These are phyloP conservation scores for Eufriesea mexicana DNA, from an alignment of 1,140 invertebrate genomes.

Conservation along the genomic window DNA sequence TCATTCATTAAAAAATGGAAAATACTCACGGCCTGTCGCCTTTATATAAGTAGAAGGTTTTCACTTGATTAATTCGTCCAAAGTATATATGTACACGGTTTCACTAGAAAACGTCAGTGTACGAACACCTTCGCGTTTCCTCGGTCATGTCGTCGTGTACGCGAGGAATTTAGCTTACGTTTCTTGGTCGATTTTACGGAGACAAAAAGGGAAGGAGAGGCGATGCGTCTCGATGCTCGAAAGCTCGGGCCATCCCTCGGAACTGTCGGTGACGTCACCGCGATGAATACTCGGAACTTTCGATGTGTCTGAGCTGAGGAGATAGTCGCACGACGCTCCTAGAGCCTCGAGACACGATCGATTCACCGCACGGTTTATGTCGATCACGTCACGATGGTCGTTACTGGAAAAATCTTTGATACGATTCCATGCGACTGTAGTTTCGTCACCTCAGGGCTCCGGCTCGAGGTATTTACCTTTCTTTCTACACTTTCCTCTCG, in stretches of 20 bases:
- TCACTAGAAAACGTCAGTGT: slow-evolving; percentile 15
- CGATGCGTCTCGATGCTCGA: slow-evolving; percentile 14
- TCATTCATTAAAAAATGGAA: slow-evolving; percentile 11
- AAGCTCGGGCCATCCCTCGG: slow-evolving; percentile 46
- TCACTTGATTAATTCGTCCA: slow-evolving; percentile 9
- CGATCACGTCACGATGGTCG: slow-evolving; percentile 12
- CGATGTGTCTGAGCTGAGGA: slow-evolving; percentile 14
- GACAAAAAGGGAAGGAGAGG: slow-evolving; percentile 13
- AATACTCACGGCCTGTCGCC: slow-evolving; percentile 45
- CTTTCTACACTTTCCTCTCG: slow-evolving; percentile 41
- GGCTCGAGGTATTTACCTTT: slow-evolving; percentile 68
- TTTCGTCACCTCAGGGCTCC: too few relatives aligned
- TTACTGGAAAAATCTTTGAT: not conserved
- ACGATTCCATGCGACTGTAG: not conserved
- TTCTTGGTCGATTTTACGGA: slow-evolving; percentile 1
- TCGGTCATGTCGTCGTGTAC: slow-evolving; percentile 15
- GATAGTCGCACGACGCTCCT: slow-evolving; percentile 24
- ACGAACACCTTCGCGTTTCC: slow-evolving; percentile 1
- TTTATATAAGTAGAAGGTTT: not conserved
- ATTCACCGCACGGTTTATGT: slow-evolving; percentile 35
- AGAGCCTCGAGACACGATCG: slow-evolving; percentile 27
- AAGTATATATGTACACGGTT: not conserved
- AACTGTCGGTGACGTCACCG: slow-evolving; percentile 58
- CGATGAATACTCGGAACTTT: slow-evolving; percentile 32
- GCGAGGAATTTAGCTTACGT: not conserved